A percentile compares a stretch with the other conserved stretches of the same genome.
Conservation (phyloP, 1,140 invertebrate species). For the Pseudoatta argentina region DNA sequence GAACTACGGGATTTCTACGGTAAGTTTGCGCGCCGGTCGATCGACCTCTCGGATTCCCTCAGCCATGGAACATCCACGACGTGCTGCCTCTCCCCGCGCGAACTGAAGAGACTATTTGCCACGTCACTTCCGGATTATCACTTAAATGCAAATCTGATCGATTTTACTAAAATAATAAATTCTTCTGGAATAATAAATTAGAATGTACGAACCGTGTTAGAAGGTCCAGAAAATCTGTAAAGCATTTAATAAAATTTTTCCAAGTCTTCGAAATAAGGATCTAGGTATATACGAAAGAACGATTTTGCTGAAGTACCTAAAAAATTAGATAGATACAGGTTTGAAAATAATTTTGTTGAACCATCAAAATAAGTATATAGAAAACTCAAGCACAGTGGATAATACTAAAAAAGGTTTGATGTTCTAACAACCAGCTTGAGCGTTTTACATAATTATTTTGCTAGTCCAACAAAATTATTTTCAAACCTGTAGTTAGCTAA, state of each 20-base stretch:
- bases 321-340: no score
- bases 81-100: slow-evolving; percentile 11
- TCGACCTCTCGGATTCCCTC: slow-evolving; percentile 62
- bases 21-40: slow-evolving; percentile 68
- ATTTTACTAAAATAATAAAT: not conserved
- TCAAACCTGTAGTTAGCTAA: no score
- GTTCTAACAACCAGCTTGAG: no score
- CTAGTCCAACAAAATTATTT: no score
- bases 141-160: slow-evolving; percentile 20
- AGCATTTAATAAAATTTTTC: not conserved
- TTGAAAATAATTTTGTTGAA: no score
- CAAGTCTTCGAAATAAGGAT: not conserved
- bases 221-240: not conserved
- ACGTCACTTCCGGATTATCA: slow-evolving; percentile 41
- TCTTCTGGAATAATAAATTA: not conserved
- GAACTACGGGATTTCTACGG: slow-evolving; percentile 83
- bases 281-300: not conserved
- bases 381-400: no score
- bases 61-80: slow-evolving; percentile 47
- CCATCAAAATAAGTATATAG: no score
- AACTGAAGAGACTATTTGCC: not conserved
- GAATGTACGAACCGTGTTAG: not conserved
- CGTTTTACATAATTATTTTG: no score
- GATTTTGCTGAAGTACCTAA: no score
- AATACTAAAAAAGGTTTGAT: no score